These are phyloP conservation scores for Lophochroa leadbeateri DNA, from an alignment of 2,113 vertebrate genomes.

Conservation along the genomic window DNA sequence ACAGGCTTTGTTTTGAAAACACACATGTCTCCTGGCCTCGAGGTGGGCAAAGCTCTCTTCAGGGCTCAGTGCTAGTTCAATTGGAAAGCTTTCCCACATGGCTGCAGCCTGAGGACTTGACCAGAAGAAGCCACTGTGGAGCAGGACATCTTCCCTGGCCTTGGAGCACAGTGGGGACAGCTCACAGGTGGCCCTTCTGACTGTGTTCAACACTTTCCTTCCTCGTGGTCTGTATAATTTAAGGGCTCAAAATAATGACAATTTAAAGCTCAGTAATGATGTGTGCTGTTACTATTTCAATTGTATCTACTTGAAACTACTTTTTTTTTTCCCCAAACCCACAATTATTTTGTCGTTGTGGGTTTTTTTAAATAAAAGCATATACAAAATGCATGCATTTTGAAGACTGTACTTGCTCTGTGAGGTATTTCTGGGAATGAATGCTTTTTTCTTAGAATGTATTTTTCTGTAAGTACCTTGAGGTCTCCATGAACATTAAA, in stretches of 20 bases:
- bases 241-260: neutral
- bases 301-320: neutral
- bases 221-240: neutral
- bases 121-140: neutral
- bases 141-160: fast-evolving
- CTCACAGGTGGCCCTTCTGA: fast-evolving
- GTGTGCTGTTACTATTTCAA: neutral
- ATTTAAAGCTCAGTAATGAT: neutral
- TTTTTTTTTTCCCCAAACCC: neutral
- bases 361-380: neutral
- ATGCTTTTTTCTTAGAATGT: neutral
- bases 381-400: neutral
- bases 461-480: neutral
- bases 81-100: neutral
- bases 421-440: neutral
- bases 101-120: neutral
- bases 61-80: fast-evolving
- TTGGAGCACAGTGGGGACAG: fast-evolving
- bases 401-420: neutral
- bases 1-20: neutral
- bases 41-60: neutral
- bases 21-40: fast-evolving
- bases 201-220: fast-evolving
- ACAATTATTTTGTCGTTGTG: neutral
- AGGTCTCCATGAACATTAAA: neutral